phyloP scores from a whole-genome alignment of 2,888 invertebrate genomes.

The Magallana nippona region DNA sequence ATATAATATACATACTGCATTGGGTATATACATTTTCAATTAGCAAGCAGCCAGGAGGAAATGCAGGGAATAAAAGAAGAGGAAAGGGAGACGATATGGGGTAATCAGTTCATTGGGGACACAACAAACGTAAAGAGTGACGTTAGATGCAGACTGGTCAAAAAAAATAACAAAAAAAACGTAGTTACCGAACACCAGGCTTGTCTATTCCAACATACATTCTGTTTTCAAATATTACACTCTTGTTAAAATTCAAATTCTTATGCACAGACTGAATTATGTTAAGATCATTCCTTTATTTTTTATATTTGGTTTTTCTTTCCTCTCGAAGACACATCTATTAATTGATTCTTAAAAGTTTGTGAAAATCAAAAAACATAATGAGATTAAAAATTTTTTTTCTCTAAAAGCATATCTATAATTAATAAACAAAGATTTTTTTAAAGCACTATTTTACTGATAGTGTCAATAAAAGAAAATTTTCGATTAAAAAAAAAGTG shows the following conservation, averaged over 20 bases:
- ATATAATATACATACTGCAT: background rate
- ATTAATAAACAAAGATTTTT: too few relatives aligned
- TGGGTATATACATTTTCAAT: background rate
- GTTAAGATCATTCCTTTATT: too few relatives aligned
- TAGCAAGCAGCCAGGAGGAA: constrained; percentile 16
- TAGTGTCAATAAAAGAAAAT: too few relatives aligned
- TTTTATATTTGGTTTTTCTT: too few relatives aligned
- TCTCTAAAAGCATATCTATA: too few relatives aligned
- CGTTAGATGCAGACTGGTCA: constrained; percentile 37
- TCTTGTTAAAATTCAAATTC: constrained; percentile 24
- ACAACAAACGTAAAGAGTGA: constrained; percentile 9
- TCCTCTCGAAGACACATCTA: too few relatives aligned
- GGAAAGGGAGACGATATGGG: background rate
- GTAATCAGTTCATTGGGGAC: background rate
- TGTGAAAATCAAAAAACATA: too few relatives aligned
- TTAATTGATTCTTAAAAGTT: too few relatives aligned
- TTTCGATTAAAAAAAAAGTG: too few relatives aligned
- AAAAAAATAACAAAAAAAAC: background rate
- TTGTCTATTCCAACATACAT: constrained; percentile 52
- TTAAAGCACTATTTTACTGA: too few relatives aligned
- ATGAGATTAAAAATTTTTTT: too few relatives aligned
- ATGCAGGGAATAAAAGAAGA: background rate
- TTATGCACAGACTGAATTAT: background rate
- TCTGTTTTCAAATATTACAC: constrained; percentile 47
- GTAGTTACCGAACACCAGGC: constrained; percentile 50